phyloP scores from a whole-genome alignment of 2,797 vertebrate genomes.

The Rhabdophis nuchalis region DNA sequence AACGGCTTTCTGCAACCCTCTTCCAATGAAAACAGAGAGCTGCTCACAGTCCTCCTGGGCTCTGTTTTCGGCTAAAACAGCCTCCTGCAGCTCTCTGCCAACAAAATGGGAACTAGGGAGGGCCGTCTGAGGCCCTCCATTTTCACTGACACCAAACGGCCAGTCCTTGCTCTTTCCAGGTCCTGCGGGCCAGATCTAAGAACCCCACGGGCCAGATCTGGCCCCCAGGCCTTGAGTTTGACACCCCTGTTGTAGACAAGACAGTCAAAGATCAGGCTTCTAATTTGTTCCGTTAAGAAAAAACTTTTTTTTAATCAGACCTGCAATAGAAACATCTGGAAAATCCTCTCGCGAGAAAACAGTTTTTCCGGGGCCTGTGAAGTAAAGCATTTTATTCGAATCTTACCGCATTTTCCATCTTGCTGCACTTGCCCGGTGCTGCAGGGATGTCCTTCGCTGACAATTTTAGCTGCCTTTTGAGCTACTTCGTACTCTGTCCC shows the following conservation, averaged over 20 bases:
- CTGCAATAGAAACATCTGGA: background rate
- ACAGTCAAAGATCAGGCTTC: background rate
- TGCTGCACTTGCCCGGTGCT: slow-evolving; percentile 83
- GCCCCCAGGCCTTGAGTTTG: too few relatives aligned
- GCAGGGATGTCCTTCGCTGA: slow-evolving; percentile 75
- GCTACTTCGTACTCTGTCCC: slow-evolving; percentile 92
- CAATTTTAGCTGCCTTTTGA: slow-evolving; percentile 79
- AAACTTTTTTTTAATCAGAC: background rate
- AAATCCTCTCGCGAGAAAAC: background rate
- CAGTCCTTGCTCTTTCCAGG: too few relatives aligned
- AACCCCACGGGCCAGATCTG: too few relatives aligned
- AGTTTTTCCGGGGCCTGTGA: background rate
- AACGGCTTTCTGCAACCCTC: too few relatives aligned
- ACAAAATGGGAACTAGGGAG: too few relatives aligned
- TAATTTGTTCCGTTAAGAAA: background rate
- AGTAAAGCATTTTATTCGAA: background rate
- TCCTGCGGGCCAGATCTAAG: too few relatives aligned
- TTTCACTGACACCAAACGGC: too few relatives aligned
- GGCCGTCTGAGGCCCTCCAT: too few relatives aligned
- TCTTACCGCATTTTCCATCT: slow-evolving; percentile 88
- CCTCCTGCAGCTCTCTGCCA: too few relatives aligned
- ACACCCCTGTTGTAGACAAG: background rate
- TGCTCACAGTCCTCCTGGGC: too few relatives aligned
- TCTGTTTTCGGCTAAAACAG: too few relatives aligned
- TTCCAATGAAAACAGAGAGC: too few relatives aligned